Evolutionary conservation across 1,140 invertebrate species (phyloP).

Genomic region (Hylaeus volcanicus): DNA sequence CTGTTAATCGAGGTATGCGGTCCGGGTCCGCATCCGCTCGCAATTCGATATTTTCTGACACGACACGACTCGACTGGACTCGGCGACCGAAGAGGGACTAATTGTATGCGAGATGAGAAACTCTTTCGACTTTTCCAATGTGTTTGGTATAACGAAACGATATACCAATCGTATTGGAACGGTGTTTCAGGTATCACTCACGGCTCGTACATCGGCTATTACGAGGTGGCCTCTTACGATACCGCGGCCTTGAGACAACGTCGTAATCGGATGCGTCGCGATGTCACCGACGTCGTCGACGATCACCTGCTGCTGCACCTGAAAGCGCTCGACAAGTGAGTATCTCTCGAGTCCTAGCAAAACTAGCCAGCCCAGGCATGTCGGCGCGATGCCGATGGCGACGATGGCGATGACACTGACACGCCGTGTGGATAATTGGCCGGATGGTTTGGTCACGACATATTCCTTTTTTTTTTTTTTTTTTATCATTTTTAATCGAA

Average conservation of each 20-base stretch:
- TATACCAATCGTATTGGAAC: not conserved
- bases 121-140: not conserved
- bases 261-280: slow-evolving; percentile 62
- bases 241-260: slow-evolving; percentile 60
- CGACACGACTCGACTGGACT: no score
- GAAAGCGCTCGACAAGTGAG: slow-evolving; percentile 58
- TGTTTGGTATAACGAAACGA: slow-evolving; percentile 12
- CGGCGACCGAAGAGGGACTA: no score
- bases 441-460: no score
- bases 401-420: no score
- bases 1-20: no score
- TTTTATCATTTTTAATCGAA: not conserved
- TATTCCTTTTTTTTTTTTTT: no score
- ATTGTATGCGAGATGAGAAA: not conserved
- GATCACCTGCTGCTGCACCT: slow-evolving; percentile 55
- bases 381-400: no score
- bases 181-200: slow-evolving; percentile 57
- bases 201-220: slow-evolving; percentile 59
- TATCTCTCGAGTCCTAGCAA: not conserved
- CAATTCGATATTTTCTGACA: no score
- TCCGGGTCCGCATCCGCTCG: no score
- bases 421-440: no score
- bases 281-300: slow-evolving; percentile 39
- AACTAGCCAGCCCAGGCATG: no score
- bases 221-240: slow-evolving; percentile 59